Percentiles rank a stretch among this genome's conserved stretches.
Conservation (phyloP, 2,113 vertebrate genomes). For the Ophthalmolycus amberensis region DNA sequence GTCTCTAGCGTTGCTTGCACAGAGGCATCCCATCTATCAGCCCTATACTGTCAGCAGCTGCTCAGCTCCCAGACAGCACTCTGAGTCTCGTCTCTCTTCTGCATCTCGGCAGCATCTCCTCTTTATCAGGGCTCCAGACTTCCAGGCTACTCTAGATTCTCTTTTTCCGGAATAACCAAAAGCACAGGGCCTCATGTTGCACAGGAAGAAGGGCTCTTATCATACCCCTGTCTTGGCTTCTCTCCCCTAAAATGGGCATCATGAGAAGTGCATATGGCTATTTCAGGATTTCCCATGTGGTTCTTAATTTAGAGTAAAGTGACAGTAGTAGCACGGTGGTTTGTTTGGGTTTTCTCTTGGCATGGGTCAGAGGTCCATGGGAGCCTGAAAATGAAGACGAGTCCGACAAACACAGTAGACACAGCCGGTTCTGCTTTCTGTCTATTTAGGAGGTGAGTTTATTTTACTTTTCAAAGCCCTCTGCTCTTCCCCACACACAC, state of each 20-base stretch:
- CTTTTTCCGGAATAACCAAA: constrained; percentile 42
- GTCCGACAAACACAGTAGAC: constrained; percentile 45
- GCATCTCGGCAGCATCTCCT: constrained; percentile 26
- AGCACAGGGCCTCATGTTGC: constrained; percentile 12
- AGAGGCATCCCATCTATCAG: constrained; percentile 53
- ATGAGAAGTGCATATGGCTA: constrained; percentile 64
- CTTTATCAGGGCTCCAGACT: constrained; percentile 20
- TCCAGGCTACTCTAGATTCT: constrained; percentile 32
- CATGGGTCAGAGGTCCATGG: constrained; percentile 75
- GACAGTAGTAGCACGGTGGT: constrained; percentile 70
- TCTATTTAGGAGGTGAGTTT: constrained; percentile 62
- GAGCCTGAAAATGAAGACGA: constrained; percentile 62
- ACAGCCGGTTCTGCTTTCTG: constrained; percentile 44
- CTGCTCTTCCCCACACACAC: constrained; percentile 54
- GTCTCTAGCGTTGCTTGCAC: constrained; percentile 35
- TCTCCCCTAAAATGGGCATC: constrained; percentile 67
- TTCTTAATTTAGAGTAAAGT: constrained; percentile 68
- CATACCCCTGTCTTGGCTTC: constrained; percentile 25
- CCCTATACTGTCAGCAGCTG: constrained; percentile 42
- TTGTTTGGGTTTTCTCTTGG: constrained; percentile 73
- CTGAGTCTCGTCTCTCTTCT: constrained; percentile 13
- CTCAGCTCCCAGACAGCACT: constrained; percentile 22
- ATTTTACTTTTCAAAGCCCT: constrained; percentile 68
- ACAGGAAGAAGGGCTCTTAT: constrained; percentile 63
- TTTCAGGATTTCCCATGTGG: constrained; percentile 69